Percentiles rank a stretch among this genome's conserved stretches.
These are phyloP conservation scores for Leptopilina boulardi DNA, from an alignment of 1,140 invertebrate genomes.

Conservation along the genomic window DNA sequence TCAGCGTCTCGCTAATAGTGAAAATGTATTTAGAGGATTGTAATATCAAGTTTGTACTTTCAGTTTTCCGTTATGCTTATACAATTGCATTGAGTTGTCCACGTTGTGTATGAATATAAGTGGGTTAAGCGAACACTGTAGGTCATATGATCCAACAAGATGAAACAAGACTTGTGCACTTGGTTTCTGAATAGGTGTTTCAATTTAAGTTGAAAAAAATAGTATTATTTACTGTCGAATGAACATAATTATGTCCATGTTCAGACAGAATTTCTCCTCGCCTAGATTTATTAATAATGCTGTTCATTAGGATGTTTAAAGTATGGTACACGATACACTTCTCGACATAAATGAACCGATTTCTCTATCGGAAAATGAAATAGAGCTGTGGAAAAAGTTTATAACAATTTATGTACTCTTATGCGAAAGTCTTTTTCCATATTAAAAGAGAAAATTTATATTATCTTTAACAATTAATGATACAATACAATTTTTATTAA, in stretches of 20 bases:
- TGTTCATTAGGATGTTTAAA: constrained; percentile 37
- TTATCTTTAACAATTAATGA: not conserved
- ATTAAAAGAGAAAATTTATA: not conserved
- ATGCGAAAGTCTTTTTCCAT: not conserved
- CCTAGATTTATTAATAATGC: constrained; percentile 39
- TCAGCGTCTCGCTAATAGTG: constrained; percentile 13
- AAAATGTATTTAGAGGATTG: not conserved
- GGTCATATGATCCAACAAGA: constrained; percentile 46
- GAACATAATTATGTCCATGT: constrained; percentile 6
- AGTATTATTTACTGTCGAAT: constrained; percentile 17
- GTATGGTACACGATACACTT: not conserved
- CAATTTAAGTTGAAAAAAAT: not conserved
- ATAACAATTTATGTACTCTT: not conserved
- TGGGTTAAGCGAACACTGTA: constrained; percentile 55
- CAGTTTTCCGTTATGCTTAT: constrained; percentile 45
- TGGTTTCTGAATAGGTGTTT: not conserved
- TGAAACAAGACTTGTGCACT: constrained; percentile 14
- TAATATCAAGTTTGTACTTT: constrained; percentile 40
- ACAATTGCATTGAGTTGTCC: constrained; percentile 41
- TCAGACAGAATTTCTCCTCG: constrained; percentile 41
- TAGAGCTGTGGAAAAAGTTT: not conserved
- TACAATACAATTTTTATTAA: too few species aligned
- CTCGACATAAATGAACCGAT: not conserved
- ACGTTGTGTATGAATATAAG: constrained; percentile 49
- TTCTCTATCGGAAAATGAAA: constrained; percentile 1